Percentiles rank a stretch among this genome's conserved stretches.
Evolutionary conservation across 2,113 vertebrate genomes (phyloP).

Genomic region (Cyprinodon brontotheroides): DNA sequence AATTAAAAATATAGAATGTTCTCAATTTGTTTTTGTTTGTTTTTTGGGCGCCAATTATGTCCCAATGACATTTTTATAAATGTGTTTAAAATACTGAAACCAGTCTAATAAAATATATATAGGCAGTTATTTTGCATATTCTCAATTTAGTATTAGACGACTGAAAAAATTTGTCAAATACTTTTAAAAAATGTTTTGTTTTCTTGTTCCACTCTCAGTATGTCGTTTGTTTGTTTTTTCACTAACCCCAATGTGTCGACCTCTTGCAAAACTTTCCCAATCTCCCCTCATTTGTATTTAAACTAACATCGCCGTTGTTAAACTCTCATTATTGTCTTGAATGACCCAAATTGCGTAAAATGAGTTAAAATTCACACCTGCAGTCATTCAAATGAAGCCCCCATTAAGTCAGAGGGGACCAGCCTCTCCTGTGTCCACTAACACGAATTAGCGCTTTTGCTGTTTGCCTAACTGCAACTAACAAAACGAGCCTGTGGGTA

Average conservation of each 20-base stretch:
- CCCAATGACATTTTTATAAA: too few relatives aligned
- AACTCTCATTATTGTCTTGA: constrained; percentile 37
- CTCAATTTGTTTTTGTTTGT: too few relatives aligned
- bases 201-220: neutral
- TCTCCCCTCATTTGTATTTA: neutral
- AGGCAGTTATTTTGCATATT: too few relatives aligned
- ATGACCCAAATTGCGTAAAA: constrained; percentile 27
- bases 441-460: constrained; percentile 43
- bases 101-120: too few relatives aligned
- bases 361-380: constrained; percentile 55
- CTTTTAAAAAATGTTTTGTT: neutral
- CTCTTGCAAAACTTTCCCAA: neutral
- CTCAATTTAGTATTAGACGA: too few relatives aligned
- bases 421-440: constrained; percentile 30
- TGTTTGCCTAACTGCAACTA: constrained; percentile 76
- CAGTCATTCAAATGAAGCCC: constrained; percentile 61
- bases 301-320: neutral
- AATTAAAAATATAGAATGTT: neutral
- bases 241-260: neutral
- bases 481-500: constrained; percentile 77
- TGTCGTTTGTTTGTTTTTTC: neutral
- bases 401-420: constrained; percentile 26
- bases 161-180: too few relatives aligned
- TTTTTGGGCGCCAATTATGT: too few relatives aligned
- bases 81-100: too few relatives aligned